phyloP scores from a whole-genome alignment of 2,113 vertebrate genomes.

The Hydrolagus affinis region DNA sequence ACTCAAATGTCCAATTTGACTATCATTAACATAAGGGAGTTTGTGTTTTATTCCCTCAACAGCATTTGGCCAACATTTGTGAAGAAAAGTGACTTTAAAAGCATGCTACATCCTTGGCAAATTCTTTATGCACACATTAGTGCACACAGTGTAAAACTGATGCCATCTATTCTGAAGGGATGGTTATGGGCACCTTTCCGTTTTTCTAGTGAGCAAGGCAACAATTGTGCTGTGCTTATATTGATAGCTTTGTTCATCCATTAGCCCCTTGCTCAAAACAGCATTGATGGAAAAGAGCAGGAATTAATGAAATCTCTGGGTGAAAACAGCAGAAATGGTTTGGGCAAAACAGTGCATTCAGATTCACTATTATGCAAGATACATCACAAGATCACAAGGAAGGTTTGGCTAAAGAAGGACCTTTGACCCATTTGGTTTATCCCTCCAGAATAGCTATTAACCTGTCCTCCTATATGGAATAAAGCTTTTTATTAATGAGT shows the following conservation, averaged over 20 bases:
- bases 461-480: too few relatives aligned
- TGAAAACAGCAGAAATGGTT: not conserved
- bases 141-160: not conserved
- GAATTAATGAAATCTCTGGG: not conserved
- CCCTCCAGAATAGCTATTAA: too few relatives aligned
- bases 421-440: too few relatives aligned
- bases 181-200: not conserved
- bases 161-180: not conserved
- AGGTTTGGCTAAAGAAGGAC: too few relatives aligned
- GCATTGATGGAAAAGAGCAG: too few relatives aligned
- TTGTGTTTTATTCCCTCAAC: not conserved
- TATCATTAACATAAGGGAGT: not conserved
- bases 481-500: too few relatives aligned
- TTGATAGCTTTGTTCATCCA: not conserved
- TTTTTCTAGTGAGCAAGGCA: not conserved
- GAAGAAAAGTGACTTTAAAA: too few relatives aligned
- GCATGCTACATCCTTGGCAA: not conserved
- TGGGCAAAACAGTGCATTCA: too few relatives aligned
- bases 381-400: too few relatives aligned
- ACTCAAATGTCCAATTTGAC: constrained; percentile 3
- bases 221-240: not conserved
- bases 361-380: too few relatives aligned
- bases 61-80: constrained; percentile 7
- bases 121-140: not conserved
- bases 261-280: not conserved